phyloP scores from a whole-genome alignment of 2,888 invertebrate species.

The Caenorhabditis sp. region DNA sequence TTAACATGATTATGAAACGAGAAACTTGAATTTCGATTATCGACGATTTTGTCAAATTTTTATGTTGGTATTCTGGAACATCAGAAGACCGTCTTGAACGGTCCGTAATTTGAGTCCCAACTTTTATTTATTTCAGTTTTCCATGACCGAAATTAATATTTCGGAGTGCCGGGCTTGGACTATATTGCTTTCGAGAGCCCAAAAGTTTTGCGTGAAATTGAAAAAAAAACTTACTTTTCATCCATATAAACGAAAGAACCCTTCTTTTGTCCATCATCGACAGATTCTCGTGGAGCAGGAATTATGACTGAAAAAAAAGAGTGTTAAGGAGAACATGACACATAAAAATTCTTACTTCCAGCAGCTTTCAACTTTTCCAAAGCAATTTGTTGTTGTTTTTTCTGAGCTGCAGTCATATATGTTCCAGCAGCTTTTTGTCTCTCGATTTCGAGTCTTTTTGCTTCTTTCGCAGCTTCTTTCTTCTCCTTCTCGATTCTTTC shows the following conservation, averaged over 20 bases:
- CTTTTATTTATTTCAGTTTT: too few species aligned
- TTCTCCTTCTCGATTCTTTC: constrained; percentile 69
- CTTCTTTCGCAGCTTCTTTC: constrained; percentile 87
- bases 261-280: constrained; percentile 46
- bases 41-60: too few species aligned
- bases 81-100: too few species aligned
- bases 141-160: too few species aligned
- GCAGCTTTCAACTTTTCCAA: constrained; percentile 74
- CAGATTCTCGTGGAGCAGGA: constrained; percentile 18
- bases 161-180: too few species aligned
- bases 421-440: constrained; percentile 95
- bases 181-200: too few species aligned
- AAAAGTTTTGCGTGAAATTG: too few species aligned
- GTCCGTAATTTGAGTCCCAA: too few species aligned
- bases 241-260: constrained; percentile 51
- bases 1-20: too few species aligned
- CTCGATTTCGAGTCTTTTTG: constrained; percentile 90
- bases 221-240: constrained; percentile 18
- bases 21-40: too few species aligned
- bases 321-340: neutral
- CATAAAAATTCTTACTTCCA: constrained; percentile 51
- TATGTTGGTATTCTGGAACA: too few species aligned
- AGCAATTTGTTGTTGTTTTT: constrained; percentile 84
- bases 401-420: constrained; percentile 89
- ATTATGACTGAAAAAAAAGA: neutral